Evolutionary conservation across 2,888 invertebrate species (phyloP).

Genomic region (Asteroscopus sphinx): DNA sequence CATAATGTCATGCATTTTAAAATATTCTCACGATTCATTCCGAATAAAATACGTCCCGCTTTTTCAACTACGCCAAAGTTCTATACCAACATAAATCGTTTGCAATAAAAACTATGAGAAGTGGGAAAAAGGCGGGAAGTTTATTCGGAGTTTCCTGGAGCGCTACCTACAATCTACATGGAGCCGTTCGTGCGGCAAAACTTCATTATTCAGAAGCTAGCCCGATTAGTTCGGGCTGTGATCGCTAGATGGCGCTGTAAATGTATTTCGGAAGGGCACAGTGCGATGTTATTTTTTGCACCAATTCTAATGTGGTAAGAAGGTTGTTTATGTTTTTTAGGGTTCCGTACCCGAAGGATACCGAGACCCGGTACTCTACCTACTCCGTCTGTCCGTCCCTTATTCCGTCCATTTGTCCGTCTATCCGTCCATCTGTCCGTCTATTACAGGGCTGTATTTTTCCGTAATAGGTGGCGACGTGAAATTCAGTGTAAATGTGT

Average conservation of each 20-base stretch:
- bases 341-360: too few species aligned
- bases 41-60: conserved; percentile 19
- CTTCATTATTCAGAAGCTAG: conserved; percentile 37
- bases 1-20: conserved; percentile 5
- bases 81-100: conserved; percentile 32
- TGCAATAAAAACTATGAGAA: conserved; percentile 35
- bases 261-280: neutral
- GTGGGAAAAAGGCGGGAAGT: conserved; percentile 26
- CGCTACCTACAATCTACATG: conserved; percentile 36
- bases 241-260: conserved; percentile 51
- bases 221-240: conserved; percentile 36
- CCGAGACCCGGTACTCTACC: too few species aligned
- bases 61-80: conserved; percentile 28
- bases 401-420: too few species aligned
- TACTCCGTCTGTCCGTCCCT: too few species aligned
- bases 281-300: neutral
- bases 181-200: conserved; percentile 46
- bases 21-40: conserved; percentile 11
- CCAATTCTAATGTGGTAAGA: neutral
- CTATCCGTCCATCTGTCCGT: too few species aligned
- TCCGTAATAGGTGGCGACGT: too few species aligned
- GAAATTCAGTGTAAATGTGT: too few species aligned
- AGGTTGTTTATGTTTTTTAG: too few species aligned
- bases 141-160: conserved; percentile 30
- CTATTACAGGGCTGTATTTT: too few species aligned